Percentiles rank a stretch among this genome's conserved stretches.
Evolutionary conservation across 1,140 invertebrate genomes (phyloP).

Genomic region (Drosophila lowei): DNA sequence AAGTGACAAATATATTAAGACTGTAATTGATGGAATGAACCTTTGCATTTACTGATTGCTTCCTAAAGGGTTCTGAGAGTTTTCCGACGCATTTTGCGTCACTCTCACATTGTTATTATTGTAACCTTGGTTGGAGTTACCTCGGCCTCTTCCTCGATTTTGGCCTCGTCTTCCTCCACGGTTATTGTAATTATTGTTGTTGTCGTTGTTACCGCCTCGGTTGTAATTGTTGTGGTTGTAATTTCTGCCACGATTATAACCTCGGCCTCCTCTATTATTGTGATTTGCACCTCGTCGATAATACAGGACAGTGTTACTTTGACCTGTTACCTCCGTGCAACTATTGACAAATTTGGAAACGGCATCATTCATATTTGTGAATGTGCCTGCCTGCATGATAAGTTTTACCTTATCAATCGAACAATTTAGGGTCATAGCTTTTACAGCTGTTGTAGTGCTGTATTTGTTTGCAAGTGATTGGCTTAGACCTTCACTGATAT

Average conservation of each 20-base stretch:
- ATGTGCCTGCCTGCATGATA: too few relatives aligned
- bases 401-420: slow-evolving; percentile 3
- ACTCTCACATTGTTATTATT: not conserved
- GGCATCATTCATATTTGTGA: not conserved
- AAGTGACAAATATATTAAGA: too few relatives aligned
- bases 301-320: slow-evolving; percentile 19
- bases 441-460: slow-evolving; percentile 4
- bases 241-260: slow-evolving; percentile 1
- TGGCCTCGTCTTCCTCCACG: not conserved
- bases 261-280: not conserved
- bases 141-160: slow-evolving; percentile 7
- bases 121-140: not conserved
- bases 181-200: not conserved
- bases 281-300: not conserved
- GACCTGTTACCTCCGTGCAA: slow-evolving; percentile 31
- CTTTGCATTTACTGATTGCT: too few relatives aligned
- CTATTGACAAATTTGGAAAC: slow-evolving; percentile 33
- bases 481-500: too few relatives aligned
- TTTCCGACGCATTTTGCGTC: slow-evolving; percentile 2
- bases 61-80: not conserved
- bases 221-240: not conserved
- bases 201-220: not conserved
- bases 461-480: too few relatives aligned
- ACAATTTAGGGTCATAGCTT: slow-evolving; percentile 29
- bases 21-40: too few relatives aligned